A percentile compares a stretch with the other conserved stretches of the same genome.
phyloP scores from a whole-genome alignment of 1,140 invertebrate species.

The Chymomyza costata region DNA sequence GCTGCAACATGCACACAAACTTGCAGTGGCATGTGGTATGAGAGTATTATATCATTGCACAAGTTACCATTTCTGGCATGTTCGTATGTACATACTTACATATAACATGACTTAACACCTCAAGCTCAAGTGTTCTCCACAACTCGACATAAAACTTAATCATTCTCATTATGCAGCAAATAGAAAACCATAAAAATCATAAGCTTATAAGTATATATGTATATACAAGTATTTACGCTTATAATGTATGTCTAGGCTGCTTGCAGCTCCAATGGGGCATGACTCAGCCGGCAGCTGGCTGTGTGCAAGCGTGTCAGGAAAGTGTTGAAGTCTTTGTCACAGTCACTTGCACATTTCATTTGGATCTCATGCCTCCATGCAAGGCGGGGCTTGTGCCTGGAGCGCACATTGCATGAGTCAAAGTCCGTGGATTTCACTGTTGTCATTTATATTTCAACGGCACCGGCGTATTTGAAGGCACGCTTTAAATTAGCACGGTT shows the following conservation, averaged over 20 bases:
- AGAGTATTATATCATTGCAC: no score
- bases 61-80: no score
- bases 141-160: slow-evolving; percentile 12
- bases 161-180: slow-evolving; percentile 28
- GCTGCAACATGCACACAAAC: no score
- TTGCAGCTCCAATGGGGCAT: slow-evolving; percentile 48
- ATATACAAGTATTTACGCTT: slow-evolving; percentile 51
- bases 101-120: no score
- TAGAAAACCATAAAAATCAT: slow-evolving; percentile 44
- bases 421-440: no score
- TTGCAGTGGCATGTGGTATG: no score
- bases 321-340: slow-evolving; percentile 33
- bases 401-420: slow-evolving; percentile 38
- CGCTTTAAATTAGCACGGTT: no score
- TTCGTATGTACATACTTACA: no score
- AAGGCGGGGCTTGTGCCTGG: slow-evolving; percentile 14
- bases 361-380: slow-evolving; percentile 30
- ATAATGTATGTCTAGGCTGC: slow-evolving; percentile 44
- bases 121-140: no score
- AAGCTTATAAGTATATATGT: no score
- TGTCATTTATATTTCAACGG: no score
- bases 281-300: slow-evolving; percentile 33
- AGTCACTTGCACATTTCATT: slow-evolving; percentile 37
- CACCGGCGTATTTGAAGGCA: no score
- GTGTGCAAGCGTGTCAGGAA: slow-evolving; percentile 2